A percentile compares a stretch with the other conserved stretches of the same genome.
Conservation (phyloP, 2,113 vertebrate genomes). For the Falco punctatus region DNA sequence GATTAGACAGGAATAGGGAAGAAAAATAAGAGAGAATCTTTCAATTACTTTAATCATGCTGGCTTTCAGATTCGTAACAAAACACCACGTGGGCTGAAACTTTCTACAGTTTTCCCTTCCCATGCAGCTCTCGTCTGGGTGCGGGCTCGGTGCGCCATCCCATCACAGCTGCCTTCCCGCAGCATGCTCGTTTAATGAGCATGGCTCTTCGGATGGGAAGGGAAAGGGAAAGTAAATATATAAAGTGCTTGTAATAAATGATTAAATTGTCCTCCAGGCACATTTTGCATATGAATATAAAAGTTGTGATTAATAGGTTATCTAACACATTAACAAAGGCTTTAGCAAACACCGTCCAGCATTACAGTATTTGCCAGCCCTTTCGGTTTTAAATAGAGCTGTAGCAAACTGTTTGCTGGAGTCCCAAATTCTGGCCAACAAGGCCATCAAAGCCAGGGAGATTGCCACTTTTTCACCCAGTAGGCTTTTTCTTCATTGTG, state of each 20-base stretch:
- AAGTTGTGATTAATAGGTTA: constrained; percentile 65
- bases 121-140: neutral
- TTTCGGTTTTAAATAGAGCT: constrained; percentile 51
- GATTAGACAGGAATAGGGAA: constrained; percentile 56
- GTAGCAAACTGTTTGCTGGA: neutral
- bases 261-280: constrained; percentile 63
- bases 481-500: constrained; percentile 40
- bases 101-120: neutral
- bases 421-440: constrained; percentile 46
- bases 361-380: neutral
- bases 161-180: neutral
- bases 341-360: neutral
- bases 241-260: constrained; percentile 38
- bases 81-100: constrained; percentile 7
- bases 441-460: constrained; percentile 51
- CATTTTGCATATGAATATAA: constrained; percentile 58
- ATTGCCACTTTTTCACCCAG: constrained; percentile 45
- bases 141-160: neutral
- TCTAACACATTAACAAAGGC: constrained; percentile 37
- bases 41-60: constrained; percentile 50
- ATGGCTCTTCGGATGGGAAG: neutral
- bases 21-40: constrained; percentile 48
- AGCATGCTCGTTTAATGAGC: neutral
- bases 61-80: neutral
- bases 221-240: constrained; percentile 22